Evolutionary conservation across 2,113 vertebrate species (phyloP), one percentile per base, ranked within the genome.

Genomic region (Rallus limicola): DNA sequence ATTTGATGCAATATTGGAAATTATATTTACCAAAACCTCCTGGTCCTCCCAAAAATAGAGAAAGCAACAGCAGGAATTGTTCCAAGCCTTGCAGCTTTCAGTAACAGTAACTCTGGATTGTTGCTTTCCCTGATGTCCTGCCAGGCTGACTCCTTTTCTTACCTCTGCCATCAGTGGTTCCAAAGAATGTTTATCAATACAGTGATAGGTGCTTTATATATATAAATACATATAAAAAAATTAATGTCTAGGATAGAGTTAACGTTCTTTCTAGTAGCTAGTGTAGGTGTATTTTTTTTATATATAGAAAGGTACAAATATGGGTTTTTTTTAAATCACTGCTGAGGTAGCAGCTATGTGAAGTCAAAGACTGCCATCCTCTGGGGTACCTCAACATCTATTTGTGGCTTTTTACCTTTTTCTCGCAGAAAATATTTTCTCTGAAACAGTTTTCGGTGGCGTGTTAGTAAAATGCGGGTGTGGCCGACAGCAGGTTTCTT

Each of bases 331-430:
- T 58, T 52, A 13, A 64, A 28, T 67, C 74, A 56, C 40, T 38
- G 56, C 60, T 46, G 8, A 29, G 20, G 6, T 56, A 38, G 68
- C 26, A 40, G 20, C 33, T 53, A 2, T 69, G 15, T 59, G 48
- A 68, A 58, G 34, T 6, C 13, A 25, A 44, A 60, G 52, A 60
- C 19, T 71, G 58, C 42, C 20, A 7, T 60, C n/a, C 29, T 60
- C 46, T 64, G 31, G 31, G 25, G 11, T 48, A 56, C 31, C 23
- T 76, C 48, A 69, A 53, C 16, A 28, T 26, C 2, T n/a, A 19
- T 81, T 76, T 71, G 34, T 40, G 81, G 42, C 20, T 53, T 75
- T n/a, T 77, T 92, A 97, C 96, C 96, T 96, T 92, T 97, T 74
- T 67, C 81, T 68, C 10, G 70, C 62, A 94, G 86, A 79, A 86